phyloP scores from a whole-genome alignment of 2,797 vertebrate genomes.

The Cygnus olor region DNA sequence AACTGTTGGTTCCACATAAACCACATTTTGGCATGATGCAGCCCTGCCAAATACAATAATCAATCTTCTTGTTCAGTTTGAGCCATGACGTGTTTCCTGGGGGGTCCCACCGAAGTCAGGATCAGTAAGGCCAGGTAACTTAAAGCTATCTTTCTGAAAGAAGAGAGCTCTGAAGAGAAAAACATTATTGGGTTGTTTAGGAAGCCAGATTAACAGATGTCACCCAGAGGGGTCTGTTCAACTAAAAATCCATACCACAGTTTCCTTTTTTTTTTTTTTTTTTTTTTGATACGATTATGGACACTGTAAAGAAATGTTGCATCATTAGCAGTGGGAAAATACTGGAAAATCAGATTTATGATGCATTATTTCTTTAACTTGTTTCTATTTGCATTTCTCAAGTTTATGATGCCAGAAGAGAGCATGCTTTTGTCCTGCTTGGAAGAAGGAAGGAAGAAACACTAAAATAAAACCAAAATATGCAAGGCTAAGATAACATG shows the following conservation, averaged over 20 bases:
- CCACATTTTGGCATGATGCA: neutral
- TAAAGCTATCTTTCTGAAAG: neutral
- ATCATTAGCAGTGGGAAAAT: neutral
- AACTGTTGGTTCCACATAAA: neutral
- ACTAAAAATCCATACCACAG: neutral
- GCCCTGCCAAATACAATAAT: neutral
- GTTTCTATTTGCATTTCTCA: neutral
- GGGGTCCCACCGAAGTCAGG: rapidly evolving
- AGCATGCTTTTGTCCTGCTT: neutral
- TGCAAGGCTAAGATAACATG: neutral
- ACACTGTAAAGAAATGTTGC: neutral
- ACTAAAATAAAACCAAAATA: neutral
- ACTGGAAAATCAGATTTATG: neutral
- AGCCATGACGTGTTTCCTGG: neutral
- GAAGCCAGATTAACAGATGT: neutral
- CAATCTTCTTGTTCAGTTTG: neutral
- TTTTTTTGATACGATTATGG: neutral
- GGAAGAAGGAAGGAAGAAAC: neutral
- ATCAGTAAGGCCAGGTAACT: neutral
- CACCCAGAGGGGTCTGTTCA: neutral
- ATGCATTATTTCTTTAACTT: neutral
- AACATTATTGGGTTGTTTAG: neutral
- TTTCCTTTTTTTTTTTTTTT: neutral
- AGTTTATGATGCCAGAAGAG: neutral
- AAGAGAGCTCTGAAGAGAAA: neutral